phyloP scores from a whole-genome alignment of 2,797 vertebrate species.

The Rhadinocentrus ornatus region DNA sequence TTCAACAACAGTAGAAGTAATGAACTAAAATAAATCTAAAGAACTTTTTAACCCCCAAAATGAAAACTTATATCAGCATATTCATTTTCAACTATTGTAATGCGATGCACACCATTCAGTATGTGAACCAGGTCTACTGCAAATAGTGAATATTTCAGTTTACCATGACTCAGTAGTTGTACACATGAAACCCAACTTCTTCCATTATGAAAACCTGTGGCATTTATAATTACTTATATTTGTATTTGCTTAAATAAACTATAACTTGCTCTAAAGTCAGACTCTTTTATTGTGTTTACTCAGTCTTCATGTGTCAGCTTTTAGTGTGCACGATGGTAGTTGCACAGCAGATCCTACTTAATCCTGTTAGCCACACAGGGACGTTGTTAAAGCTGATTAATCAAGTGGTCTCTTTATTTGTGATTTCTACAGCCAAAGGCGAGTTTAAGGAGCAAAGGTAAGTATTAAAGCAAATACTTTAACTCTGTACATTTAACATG shows the following conservation, averaged over 20 bases:
- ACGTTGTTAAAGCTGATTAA: conserved; percentile 51
- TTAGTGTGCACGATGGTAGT: conserved; percentile 39
- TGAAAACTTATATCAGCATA: background rate
- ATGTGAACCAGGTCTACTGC: background rate
- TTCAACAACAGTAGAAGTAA: background rate
- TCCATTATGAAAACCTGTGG: background rate
- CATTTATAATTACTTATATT: background rate
- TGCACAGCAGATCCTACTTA: conserved; percentile 37
- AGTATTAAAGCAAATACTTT: conserved; percentile 2
- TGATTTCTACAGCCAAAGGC: conserved; percentile 13
- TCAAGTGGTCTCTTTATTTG: conserved; percentile 28
- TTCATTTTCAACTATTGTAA: background rate
- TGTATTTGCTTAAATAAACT: conserved; percentile 38
- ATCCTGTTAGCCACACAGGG: conserved; percentile 61
- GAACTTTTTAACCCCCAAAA: background rate
- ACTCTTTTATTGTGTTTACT: background rate
- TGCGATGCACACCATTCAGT: background rate
- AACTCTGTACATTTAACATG: background rate
- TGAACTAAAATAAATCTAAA: background rate
- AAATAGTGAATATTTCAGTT: conserved; percentile 2
- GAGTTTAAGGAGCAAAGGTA: conserved; percentile 30
- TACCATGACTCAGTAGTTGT: background rate
- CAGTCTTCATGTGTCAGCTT: background rate
- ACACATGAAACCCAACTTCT: background rate
- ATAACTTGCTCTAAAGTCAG: background rate